Percentiles rank a stretch among this genome's conserved stretches.
Conservation (phyloP, 2,888 invertebrate species). For the Steromphala cineraria region DNA sequence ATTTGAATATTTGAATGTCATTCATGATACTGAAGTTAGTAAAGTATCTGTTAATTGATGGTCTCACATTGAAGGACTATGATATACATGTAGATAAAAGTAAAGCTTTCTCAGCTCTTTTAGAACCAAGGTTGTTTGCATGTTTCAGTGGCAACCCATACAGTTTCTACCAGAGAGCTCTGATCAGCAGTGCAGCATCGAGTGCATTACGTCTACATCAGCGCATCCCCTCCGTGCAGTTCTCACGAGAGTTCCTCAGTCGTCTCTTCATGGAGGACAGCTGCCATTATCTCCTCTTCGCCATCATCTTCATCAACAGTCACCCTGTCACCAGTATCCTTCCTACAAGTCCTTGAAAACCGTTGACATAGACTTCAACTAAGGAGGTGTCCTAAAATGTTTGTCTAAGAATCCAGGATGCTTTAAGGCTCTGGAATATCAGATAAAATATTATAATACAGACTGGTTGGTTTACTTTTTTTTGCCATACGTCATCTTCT, state of each 20-base stretch:
- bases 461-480: no score
- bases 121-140: no score
- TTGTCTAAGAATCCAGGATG: no score
- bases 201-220: slow-evolving; percentile 96
- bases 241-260: slow-evolving; percentile 89
- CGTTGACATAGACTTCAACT: background rate
- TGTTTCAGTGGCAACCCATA: slow-evolving; percentile 79
- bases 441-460: no score
- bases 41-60: no score
- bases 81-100: no score
- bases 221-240: slow-evolving; percentile 87
- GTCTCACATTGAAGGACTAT: no score
- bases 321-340: slow-evolving; percentile 89
- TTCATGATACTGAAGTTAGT: no score
- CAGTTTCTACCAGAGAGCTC: slow-evolving; percentile 83
- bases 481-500: no score
- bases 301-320: slow-evolving; percentile 93
- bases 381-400: no score
- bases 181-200: slow-evolving; percentile 94
- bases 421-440: no score
- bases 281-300: slow-evolving; percentile 96
- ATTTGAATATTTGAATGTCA: background rate
- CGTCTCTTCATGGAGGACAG: slow-evolving; percentile 86
- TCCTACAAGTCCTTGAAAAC: slow-evolving; percentile 23
- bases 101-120: no score